Evolutionary conservation across 2,797 vertebrate genomes (phyloP).

Genomic region (Alauda arvensis): DNA sequence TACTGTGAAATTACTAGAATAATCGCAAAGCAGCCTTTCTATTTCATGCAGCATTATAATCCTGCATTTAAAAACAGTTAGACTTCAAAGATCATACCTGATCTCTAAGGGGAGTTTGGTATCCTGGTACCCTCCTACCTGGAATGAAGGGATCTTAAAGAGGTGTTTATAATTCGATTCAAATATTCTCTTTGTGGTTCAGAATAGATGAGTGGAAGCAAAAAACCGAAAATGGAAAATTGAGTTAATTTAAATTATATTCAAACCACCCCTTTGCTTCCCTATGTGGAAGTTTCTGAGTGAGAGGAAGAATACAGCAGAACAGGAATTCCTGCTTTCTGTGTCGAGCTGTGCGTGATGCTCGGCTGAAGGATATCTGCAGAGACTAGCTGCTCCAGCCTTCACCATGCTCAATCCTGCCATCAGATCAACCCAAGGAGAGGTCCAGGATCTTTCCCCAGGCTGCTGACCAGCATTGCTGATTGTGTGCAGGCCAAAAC

Average conservation of each 20-base stretch:
- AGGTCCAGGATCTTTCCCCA: neutral
- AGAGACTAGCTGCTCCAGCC: neutral
- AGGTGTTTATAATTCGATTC: neutral
- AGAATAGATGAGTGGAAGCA: neutral
- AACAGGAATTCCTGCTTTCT: neutral
- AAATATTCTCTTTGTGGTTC: neutral
- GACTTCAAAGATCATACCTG: neutral
- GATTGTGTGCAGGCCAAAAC: neutral
- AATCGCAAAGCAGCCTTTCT: neutral
- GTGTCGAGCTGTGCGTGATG: neutral
- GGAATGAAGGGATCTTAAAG: neutral
- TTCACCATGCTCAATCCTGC: neutral
- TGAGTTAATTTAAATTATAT: neutral
- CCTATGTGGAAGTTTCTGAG: neutral
- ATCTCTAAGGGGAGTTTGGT: neutral
- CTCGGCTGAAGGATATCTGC: neutral
- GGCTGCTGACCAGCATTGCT: fast-evolving
- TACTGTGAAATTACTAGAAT: neutral
- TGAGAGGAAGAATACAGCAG: neutral
- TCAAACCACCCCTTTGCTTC: neutral
- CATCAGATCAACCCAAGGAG: neutral
- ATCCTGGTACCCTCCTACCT: neutral
- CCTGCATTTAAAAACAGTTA: neutral
- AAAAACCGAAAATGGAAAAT: neutral
- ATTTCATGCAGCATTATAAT: neutral